Conservation (phyloP, 2,797 vertebrate species). For the Notolabrus celidotus region DNA sequence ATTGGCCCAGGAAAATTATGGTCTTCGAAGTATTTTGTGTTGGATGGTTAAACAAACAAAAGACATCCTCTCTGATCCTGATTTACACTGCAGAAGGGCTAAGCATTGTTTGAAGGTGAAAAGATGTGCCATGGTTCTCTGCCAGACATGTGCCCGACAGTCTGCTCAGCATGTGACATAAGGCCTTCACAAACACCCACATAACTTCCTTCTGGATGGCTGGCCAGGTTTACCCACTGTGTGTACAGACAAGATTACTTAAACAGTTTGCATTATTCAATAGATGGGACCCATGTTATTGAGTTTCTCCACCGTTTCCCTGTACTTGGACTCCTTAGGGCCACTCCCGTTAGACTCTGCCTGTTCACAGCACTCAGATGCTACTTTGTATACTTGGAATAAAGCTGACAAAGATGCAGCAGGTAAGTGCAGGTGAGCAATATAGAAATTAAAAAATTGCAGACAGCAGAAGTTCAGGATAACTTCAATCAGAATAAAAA, state of each 20-base stretch:
- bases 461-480: not conserved
- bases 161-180: constrained; percentile 24
- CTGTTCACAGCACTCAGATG: not conserved
- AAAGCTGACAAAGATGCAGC: not conserved
- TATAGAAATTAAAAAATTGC: not conserved
- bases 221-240: constrained; percentile 33
- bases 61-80: not conserved
- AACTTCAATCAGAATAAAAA: not conserved
- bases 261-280: constrained; percentile 64
- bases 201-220: constrained; percentile 43
- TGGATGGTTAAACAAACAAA: constrained; percentile 6
- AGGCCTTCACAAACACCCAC: constrained; percentile 39
- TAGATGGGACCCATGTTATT: constrained; percentile 7
- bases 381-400: not conserved
- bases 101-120: constrained; percentile 10
- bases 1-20: not conserved
- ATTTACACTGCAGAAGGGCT: not conserved
- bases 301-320: not conserved
- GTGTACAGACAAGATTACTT: constrained; percentile 53
- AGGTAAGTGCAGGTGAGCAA: not conserved
- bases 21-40: not conserved
- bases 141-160: constrained; percentile 26
- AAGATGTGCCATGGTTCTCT: not conserved
- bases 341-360: constrained; percentile 21
- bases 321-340: constrained; percentile 13